Evolutionary conservation across 2,113 vertebrate genomes (phyloP).

Genomic region (Gallinago media): DNA sequence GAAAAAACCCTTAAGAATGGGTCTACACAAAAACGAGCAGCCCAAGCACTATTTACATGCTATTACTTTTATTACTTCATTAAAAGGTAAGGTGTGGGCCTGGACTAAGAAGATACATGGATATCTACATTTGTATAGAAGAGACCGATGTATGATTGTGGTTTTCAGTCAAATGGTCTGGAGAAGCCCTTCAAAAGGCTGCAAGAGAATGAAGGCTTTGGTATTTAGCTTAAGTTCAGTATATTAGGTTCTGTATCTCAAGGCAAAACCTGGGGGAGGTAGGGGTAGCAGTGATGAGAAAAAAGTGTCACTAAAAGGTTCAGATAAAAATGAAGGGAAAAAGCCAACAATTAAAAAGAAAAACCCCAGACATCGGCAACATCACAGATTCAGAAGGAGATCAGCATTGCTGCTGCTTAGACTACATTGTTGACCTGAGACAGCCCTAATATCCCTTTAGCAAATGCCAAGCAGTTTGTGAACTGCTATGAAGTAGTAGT

Average conservation of each 20-base stretch:
- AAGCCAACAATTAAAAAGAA: not conserved
- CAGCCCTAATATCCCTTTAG: not conserved
- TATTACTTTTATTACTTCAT: not conserved
- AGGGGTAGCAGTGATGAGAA: not conserved
- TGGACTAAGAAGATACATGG: not conserved
- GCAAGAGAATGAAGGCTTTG: not conserved
- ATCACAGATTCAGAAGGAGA: not conserved
- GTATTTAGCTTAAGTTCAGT: not conserved
- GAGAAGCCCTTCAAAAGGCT: not conserved
- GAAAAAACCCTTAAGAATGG: rapidly evolving
- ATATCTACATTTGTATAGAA: not conserved
- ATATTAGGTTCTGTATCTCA: not conserved
- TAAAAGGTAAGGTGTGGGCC: not conserved
- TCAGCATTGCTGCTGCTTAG: not conserved
- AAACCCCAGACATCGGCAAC: not conserved
- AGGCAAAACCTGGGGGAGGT: not conserved
- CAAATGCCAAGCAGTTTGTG: not conserved
- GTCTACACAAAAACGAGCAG: not conserved
- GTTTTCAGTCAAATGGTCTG: not conserved
- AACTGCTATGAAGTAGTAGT: not conserved
- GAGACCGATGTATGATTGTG: not conserved
- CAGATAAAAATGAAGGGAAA: not conserved
- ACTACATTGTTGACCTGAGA: not conserved
- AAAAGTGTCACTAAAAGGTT: not conserved
- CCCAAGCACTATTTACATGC: not conserved